Evolutionary conservation across 2,113 vertebrate genomes (phyloP).

Genomic region (Cairina moschata): DNA sequence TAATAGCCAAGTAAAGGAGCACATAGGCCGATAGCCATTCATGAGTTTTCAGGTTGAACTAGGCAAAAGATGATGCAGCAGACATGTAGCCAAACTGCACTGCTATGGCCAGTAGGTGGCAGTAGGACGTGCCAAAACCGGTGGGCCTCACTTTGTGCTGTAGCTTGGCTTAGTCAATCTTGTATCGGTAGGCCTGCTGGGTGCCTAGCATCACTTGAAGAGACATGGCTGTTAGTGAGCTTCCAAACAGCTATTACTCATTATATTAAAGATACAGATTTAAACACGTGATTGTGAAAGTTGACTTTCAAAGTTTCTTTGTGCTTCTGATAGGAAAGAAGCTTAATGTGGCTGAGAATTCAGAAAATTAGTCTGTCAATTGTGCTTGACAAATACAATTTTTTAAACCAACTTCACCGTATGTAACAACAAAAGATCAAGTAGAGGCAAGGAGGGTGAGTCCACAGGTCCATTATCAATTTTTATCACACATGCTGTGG

Average conservation of each 20-base stretch:
- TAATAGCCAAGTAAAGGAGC: not conserved
- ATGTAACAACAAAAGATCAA: not conserved
- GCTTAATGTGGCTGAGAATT: accelerated
- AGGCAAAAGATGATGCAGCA: not conserved
- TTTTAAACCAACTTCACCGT: not conserved
- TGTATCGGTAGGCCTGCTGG: not conserved
- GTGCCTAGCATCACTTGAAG: not conserved
- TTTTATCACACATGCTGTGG: accelerated
- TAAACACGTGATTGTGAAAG: accelerated
- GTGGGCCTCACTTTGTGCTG: accelerated
- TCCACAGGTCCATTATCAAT: not conserved
- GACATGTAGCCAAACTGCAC: not conserved
- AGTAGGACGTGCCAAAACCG: not conserved
- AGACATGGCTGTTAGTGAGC: not conserved
- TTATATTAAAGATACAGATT: not conserved
- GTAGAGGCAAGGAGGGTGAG: not conserved
- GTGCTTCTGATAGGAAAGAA: not conserved
- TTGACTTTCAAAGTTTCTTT: not conserved
- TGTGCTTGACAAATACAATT: not conserved
- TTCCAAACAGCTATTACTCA: not conserved
- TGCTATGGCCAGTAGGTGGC: slow-evolving; percentile 12
- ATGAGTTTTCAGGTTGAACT: accelerated
- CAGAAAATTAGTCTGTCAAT: not conserved
- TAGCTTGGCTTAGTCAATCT: not conserved
- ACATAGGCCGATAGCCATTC: not conserved